A percentile compares a stretch with the other conserved stretches of the same genome.
Conservation (phyloP, 2,113 vertebrate genomes). For the Apteryx owenii region DNA sequence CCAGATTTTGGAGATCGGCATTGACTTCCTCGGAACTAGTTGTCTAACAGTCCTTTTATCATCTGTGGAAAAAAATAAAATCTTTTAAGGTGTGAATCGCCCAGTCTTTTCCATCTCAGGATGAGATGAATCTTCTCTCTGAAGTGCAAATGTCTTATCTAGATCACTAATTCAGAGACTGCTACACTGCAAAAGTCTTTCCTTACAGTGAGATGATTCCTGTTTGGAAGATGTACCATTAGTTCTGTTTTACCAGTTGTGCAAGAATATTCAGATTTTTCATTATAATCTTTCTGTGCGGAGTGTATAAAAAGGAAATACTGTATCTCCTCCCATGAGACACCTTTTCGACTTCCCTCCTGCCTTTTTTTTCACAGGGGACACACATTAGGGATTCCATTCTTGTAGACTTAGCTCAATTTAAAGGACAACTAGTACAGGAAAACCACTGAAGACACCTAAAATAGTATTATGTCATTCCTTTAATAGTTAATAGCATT, state of each 20-base stretch:
- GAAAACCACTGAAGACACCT: background rate
- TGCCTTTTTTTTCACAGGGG: background rate
- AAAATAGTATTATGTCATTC: background rate
- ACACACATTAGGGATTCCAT: background rate
- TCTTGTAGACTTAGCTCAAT: background rate
- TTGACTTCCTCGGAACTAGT: background rate
- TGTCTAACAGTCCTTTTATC: background rate
- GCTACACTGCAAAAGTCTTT: background rate
- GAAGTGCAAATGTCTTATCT: background rate
- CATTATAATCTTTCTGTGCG: background rate
- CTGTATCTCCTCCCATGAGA: background rate
- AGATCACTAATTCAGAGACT: background rate
- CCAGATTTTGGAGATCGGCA: background rate
- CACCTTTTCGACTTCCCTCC: background rate
- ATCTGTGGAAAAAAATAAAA: background rate
- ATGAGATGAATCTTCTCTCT: background rate
- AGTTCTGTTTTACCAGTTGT: background rate
- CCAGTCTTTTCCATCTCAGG: background rate
- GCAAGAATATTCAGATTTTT: background rate
- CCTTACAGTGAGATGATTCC: background rate
- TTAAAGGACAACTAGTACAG: background rate
- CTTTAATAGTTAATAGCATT: slow-evolving; percentile 3
- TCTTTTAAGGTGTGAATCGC: background rate
- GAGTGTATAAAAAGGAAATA: background rate
- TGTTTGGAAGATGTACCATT: background rate